Evolutionary conservation across 53 echinoderm and acorn worm genomes (phyloP).

Genomic region (Echinometra lucunter): DNA sequence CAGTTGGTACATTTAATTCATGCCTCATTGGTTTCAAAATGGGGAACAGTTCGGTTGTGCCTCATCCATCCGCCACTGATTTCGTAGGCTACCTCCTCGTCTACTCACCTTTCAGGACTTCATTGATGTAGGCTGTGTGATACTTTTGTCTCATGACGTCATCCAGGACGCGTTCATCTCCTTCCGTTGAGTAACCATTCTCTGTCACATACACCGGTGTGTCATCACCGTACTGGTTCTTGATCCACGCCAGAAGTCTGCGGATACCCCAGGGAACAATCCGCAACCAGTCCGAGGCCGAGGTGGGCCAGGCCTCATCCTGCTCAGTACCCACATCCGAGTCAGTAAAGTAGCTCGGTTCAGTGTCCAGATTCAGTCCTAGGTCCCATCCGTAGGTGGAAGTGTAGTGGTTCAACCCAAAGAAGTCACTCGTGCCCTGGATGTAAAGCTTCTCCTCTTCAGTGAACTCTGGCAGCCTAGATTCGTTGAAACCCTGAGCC

Average conservation of each 20-base stretch:
- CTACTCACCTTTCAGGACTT: slow-evolving; percentile 88
- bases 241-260: slow-evolving; percentile 82
- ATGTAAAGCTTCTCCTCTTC: slow-evolving; percentile 75
- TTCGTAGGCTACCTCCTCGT: too few relatives aligned
- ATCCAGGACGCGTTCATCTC: slow-evolving; percentile 79
- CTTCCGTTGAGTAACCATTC: slow-evolving; percentile 84
- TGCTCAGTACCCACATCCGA: slow-evolving; percentile 72
- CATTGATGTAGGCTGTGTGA: slow-evolving; percentile 90
- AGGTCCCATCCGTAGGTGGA: slow-evolving; percentile 67
- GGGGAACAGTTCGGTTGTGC: too few relatives aligned
- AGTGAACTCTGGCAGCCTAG: slow-evolving; percentile 84
- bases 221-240: slow-evolving; percentile 78
- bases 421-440: slow-evolving; percentile 81
- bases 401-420: slow-evolving; percentile 90
- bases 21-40: too few relatives aligned
- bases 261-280: slow-evolving; percentile 93
- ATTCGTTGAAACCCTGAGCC: slow-evolving; percentile 73
- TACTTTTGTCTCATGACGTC: slow-evolving; percentile 83
- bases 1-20: too few relatives aligned
- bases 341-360: slow-evolving; percentile 73
- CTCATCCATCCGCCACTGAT: too few relatives aligned
- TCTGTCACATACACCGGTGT: slow-evolving; percentile 90
- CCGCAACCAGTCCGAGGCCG: slow-evolving; percentile 82
- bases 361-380: background rate
- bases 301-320: slow-evolving; percentile 73